Evolutionary conservation across 2,797 vertebrate genomes (phyloP).

Genomic region (Sebastes jordani): DNA sequence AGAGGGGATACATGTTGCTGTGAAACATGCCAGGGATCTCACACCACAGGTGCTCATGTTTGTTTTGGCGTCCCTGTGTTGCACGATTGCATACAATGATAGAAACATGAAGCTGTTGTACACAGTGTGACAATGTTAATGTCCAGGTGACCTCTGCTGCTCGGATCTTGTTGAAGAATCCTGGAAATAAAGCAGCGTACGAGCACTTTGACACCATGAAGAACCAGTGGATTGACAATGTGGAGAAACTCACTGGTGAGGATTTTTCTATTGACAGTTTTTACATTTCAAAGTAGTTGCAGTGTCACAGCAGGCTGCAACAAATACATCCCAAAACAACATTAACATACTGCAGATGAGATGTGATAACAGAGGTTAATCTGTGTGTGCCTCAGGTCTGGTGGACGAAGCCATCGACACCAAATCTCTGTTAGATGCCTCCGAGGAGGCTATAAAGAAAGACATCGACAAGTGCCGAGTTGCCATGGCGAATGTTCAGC

Average conservation of each 20-base stretch:
- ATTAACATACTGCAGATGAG: neutral
- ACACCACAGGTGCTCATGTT: conserved; percentile 91
- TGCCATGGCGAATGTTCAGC: conserved; percentile 97
- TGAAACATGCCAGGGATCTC: conserved; percentile 94
- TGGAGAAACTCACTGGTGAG: conserved; percentile 97
- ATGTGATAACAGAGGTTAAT: neutral
- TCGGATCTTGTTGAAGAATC: conserved; percentile 94
- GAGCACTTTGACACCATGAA: conserved; percentile 99
- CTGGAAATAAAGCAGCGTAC: conserved; percentile 95
- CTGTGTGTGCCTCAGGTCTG: conserved; percentile 80
- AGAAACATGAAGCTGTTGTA: neutral
- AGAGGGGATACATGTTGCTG: conserved; percentile 94
- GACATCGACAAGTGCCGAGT: conserved; percentile 98
- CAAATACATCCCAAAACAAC: neutral
- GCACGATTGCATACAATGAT: neutral
- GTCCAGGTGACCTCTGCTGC: conserved; percentile 95
- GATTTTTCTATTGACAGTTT: neutral
- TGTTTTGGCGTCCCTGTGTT: neutral
- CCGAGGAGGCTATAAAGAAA: conserved; percentile 98
- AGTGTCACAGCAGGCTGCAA: neutral
- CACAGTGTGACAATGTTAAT: neutral
- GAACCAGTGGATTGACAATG: conserved; percentile 99
- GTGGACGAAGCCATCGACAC: conserved; percentile 99
- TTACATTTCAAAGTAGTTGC: neutral
- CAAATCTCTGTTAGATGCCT: conserved; percentile 94